phyloP scores from a whole-genome alignment of 2,888 invertebrate genomes.

The Cephonodes hylas region DNA sequence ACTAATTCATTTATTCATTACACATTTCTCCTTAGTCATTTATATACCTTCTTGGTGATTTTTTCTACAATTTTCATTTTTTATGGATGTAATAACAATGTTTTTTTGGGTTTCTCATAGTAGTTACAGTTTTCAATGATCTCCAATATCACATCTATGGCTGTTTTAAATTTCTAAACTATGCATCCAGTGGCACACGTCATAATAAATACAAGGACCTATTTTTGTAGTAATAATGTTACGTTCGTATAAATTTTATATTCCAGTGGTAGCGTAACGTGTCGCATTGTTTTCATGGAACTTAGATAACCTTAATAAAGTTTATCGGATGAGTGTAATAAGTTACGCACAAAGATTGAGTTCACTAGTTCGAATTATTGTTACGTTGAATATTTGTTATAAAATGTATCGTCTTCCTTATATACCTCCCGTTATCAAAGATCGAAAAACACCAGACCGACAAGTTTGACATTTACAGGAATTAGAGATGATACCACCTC shows the following conservation, averaged over 20 bases:
- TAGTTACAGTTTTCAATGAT: too few relatives aligned
- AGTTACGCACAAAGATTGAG: neutral
- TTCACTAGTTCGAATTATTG: too few relatives aligned
- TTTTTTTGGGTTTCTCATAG: too few relatives aligned
- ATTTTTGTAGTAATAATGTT: neutral
- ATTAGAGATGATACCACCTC: too few relatives aligned
- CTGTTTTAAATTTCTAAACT: neutral
- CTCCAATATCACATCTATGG: too few relatives aligned
- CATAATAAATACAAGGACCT: neutral
- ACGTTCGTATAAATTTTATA: neutral
- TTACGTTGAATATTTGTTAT: too few relatives aligned
- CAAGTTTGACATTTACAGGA: too few relatives aligned
- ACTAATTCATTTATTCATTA: neutral
- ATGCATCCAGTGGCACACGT: neutral
- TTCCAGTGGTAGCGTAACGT: neutral
- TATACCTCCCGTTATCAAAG: too few relatives aligned
- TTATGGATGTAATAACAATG: too few relatives aligned
- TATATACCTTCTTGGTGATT: neutral
- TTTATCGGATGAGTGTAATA: constrained; percentile 28
- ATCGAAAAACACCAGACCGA: too few relatives aligned
- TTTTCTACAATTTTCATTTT: neutral
- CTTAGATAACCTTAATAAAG: constrained; percentile 32
- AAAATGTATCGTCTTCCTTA: too few relatives aligned
- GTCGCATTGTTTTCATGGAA: constrained; percentile 23
- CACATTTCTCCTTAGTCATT: neutral